Conservation (phyloP, 2,797 vertebrate species). For the Ctenopoma multispine region DNA sequence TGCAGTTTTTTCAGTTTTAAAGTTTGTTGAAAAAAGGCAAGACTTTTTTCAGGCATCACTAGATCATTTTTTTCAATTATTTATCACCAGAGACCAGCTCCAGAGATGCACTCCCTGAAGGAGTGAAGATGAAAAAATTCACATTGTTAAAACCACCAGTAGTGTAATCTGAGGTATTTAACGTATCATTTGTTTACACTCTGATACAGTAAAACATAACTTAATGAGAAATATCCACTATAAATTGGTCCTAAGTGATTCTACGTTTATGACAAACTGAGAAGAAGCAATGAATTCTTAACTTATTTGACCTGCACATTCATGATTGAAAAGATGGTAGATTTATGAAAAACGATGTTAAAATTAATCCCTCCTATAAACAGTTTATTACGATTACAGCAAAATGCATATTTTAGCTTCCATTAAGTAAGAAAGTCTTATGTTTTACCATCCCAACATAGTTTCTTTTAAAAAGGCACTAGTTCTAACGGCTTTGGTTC, state of each 20-base stretch:
- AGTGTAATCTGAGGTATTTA: background rate
- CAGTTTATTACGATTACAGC: background rate
- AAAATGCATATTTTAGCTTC: background rate
- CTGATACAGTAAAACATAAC: background rate
- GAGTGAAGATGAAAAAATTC: background rate
- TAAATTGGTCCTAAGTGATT: background rate
- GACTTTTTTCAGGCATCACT: too few species aligned
- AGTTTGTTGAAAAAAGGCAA: background rate
- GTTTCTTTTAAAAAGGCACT: background rate
- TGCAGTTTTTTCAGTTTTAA: background rate
- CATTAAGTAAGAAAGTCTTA: background rate
- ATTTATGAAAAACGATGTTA: background rate
- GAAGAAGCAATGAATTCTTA: too few species aligned
- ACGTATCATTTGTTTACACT: background rate
- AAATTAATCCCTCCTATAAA: background rate
- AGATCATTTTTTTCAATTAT: background rate
- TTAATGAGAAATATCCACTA: background rate
- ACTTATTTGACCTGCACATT: background rate
- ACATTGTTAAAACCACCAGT: background rate
- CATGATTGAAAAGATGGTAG: background rate
- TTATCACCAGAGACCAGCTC: constrained; percentile 20
- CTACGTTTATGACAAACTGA: background rate
- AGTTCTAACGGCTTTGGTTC: constrained; percentile 20
- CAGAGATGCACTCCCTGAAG: background rate
- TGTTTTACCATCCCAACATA: background rate